Percentiles rank a stretch among this genome's conserved stretches.
Evolutionary conservation across 2,113 vertebrate genomes (phyloP).

Genomic region (Leptobrachium ailaonicum): DNA sequence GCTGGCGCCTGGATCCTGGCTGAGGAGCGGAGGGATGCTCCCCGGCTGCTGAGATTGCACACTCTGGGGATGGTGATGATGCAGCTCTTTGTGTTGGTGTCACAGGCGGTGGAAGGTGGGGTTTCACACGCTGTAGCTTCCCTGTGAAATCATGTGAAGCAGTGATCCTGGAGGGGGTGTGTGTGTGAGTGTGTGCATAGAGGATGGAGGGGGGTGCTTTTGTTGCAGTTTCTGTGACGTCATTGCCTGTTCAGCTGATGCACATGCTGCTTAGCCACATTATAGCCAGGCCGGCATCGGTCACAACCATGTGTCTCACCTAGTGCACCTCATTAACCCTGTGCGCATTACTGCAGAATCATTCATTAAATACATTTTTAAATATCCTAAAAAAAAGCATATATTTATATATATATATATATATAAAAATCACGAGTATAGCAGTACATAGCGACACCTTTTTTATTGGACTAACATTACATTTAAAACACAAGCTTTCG

Average conservation of each 20-base stretch:
- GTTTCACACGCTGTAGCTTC: conserved; percentile 17
- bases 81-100: conserved; percentile 37
- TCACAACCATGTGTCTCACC: too few relatives aligned
- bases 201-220: conserved; percentile 3
- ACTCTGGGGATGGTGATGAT: conserved; percentile 21
- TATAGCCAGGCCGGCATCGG: too few relatives aligned
- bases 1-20: conserved; percentile 25
- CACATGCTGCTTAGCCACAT: too few relatives aligned
- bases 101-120: conserved; percentile 24
- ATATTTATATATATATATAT: too few relatives aligned
- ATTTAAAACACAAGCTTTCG: too few relatives aligned
- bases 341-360: too few relatives aligned
- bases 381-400: too few relatives aligned
- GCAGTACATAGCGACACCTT: too few relatives aligned
- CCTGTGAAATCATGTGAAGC: conserved; percentile 16
- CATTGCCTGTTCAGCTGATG: not conserved
- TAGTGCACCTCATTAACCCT: too few relatives aligned
- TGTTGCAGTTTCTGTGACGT: not conserved
- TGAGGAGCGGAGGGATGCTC: not conserved
- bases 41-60: not conserved
- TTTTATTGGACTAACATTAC: too few relatives aligned
- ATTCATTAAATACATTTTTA: too few relatives aligned
- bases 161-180: not conserved
- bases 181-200: conserved; percentile 12
- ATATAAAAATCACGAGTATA: too few relatives aligned